Evolutionary conservation across 2,797 vertebrate genomes (phyloP).

Genomic region (Eulemur rubriventer): DNA sequence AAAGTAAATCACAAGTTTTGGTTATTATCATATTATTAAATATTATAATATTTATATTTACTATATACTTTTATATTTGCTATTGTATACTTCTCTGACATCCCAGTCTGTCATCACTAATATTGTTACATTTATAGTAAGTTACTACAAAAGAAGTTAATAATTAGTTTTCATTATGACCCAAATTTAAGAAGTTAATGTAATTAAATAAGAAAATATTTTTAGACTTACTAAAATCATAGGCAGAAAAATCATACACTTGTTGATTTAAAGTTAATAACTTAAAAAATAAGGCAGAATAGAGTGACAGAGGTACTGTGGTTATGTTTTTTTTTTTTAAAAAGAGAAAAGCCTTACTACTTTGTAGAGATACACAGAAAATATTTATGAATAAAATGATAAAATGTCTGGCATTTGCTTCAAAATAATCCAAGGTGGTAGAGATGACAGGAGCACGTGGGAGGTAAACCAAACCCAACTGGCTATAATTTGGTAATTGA

Average conservation of each 20-base stretch:
- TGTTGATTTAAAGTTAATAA: constrained; percentile 44
- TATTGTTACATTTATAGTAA: background rate
- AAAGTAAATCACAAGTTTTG: background rate
- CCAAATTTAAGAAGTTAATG: constrained; percentile 22
- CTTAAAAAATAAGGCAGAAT: background rate
- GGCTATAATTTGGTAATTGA: background rate
- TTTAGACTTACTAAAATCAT: constrained; percentile 25
- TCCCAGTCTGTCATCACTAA: background rate
- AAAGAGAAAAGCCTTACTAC: background rate
- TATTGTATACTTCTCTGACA: background rate
- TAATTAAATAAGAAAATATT: constrained; percentile 35
- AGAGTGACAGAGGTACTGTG: background rate
- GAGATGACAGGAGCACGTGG: background rate
- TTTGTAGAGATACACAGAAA: constrained; percentile 18
- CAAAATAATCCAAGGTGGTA: background rate
- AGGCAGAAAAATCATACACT: background rate
- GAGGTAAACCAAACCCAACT: background rate
- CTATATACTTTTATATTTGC: background rate
- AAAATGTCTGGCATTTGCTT: background rate
- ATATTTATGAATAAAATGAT: constrained; percentile 23
- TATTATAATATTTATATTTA: background rate
- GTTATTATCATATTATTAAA: background rate
- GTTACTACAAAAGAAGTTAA: background rate
- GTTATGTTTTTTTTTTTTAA: background rate
- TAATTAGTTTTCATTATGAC: constrained; percentile 1